phyloP scores from a whole-genome alignment of 2,888 invertebrate species.

The Agonopterix heracliana region DNA sequence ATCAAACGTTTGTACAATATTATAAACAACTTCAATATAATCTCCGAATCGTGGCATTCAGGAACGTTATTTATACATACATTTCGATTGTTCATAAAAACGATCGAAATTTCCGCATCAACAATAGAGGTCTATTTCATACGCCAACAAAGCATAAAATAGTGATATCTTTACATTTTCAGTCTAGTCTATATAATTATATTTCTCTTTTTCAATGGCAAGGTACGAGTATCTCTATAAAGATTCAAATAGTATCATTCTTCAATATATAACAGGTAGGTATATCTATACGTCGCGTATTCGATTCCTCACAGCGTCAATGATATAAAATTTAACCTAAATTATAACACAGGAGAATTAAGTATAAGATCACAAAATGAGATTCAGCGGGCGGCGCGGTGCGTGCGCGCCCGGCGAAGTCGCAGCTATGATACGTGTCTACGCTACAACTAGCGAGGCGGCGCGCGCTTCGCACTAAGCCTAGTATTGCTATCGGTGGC shows the following conservation, averaged over 20 bases:
- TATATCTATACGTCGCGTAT: slow-evolving; percentile 72
- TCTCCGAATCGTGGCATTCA: slow-evolving; percentile 51
- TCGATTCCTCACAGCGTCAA: slow-evolving; percentile 73
- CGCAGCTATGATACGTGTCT: slow-evolving; percentile 70
- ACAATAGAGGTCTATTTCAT: slow-evolving; percentile 66
- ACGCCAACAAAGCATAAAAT: slow-evolving; percentile 75
- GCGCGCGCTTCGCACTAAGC: slow-evolving; percentile 65
- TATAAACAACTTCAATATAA: slow-evolving; percentile 58
- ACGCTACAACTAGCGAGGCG: slow-evolving; percentile 70
- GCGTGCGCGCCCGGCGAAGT: slow-evolving; percentile 65
- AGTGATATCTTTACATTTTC: slow-evolving; percentile 75
- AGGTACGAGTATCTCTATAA: slow-evolving; percentile 75
- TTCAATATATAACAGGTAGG: slow-evolving; percentile 73
- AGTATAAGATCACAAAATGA: slow-evolving; percentile 77
- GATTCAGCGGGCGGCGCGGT: slow-evolving; percentile 70
- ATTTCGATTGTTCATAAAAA: slow-evolving; percentile 43
- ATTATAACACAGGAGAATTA: slow-evolving; percentile 77
- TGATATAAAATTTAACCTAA: slow-evolving; percentile 77
- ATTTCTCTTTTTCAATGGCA: slow-evolving; percentile 62
- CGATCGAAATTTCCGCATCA: slow-evolving; percentile 56
- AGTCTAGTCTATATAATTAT: slow-evolving; percentile 76
- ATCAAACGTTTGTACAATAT: slow-evolving; percentile 47
- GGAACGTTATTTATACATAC: slow-evolving; percentile 43
- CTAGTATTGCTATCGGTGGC: slow-evolving; percentile 69
- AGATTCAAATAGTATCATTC: slow-evolving; percentile 72